A percentile compares a stretch with the other conserved stretches of the same genome.
These are phyloP conservation scores for Aphaenogaster rudis DNA, from an alignment of 1,140 invertebrate species.

Conservation along the genomic window DNA sequence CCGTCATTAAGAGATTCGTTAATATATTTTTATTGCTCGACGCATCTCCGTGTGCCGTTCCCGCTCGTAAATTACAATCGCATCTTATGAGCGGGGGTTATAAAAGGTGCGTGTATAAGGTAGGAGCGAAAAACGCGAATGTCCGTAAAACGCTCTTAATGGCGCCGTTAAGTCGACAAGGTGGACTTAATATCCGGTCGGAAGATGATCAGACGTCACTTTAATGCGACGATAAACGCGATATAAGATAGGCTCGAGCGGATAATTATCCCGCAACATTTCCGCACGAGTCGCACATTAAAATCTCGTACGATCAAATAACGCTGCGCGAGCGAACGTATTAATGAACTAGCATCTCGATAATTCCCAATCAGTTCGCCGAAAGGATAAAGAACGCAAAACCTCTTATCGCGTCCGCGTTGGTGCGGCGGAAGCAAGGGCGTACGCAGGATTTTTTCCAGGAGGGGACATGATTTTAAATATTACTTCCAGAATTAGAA, in stretches of 20 bases:
- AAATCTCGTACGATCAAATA: not conserved
- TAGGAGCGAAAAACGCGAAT: not conserved
- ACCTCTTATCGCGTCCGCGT: not conserved
- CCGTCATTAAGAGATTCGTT: constrained; percentile 5
- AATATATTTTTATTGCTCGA: constrained; percentile 30
- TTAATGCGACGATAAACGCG: constrained; percentile 42
- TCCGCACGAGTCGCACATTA: not conserved
- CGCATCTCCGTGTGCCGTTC: not conserved
- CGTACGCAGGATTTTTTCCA: no score
- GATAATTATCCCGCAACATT: constrained; percentile 1
- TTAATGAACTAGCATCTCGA: not conserved
- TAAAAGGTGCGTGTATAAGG: constrained; percentile 9
- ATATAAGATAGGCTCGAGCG: constrained; percentile 27
- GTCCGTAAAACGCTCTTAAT: constrained; percentile 4
- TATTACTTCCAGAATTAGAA: no score
- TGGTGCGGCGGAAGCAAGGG: not conserved
- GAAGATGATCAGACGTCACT: constrained; percentile 5
- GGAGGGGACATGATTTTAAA: no score
- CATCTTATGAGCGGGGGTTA: constrained; percentile 12
- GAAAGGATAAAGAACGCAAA: not conserved
- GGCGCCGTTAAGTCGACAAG: constrained; percentile 42
- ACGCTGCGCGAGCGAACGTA: no score
- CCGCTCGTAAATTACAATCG: constrained; percentile 29
- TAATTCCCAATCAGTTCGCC: not conserved
- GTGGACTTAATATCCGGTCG: constrained; percentile 52